Base-by-base conservation (phyloP, 2,888 invertebrate genomes). In the Erannis defoliaria region DNA sequence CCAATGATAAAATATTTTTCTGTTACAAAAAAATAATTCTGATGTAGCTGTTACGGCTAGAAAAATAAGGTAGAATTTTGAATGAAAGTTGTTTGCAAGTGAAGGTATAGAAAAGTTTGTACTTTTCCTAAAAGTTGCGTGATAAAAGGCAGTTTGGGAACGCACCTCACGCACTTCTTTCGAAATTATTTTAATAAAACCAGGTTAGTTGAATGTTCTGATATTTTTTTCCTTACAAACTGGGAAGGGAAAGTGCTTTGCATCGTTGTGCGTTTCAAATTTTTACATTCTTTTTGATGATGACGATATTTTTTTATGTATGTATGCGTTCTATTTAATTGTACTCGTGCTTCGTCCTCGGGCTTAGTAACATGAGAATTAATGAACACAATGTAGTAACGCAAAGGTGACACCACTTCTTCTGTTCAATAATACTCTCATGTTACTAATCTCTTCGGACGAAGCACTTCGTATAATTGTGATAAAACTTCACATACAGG, bases 101-200 rank as follows among this genome's bases (percentile, higher is more conserved):
- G 49, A 53, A 64, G 62, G 74, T 60, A 81, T 73, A 75, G 63
- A 69, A 77, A 80, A 79, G 67, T 77, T 81, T 76, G 82, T 77
- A 64, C 68, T 69, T 72, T 53, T 69, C 68, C 74, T 68, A 71
- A 71, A 71, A 67, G 48, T 88, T 71, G 92, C 92, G 91, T 92
- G 92, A 77, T 72, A 72, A 69, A 59, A 67, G 73, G 87, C 84
- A 85, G 85, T 92, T 86, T 85, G 69, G 74, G 74, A 80, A 84
- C 83, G 79, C 82, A 80, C 70, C 84, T 82, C 92, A 92, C 92
- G 92, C 92, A 92, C 89, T 85, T 73, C 74, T 83, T 64, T 82
- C 82, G 78, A 90, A 91, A 92, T 90, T 86, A 90, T 91, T 91
- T 90, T 91, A 90, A 89, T 90, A 90, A 75, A 90, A 88, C 85